Evolutionary conservation across 2,113 vertebrate species (phyloP).

Genomic region (Parotia lawesii): DNA sequence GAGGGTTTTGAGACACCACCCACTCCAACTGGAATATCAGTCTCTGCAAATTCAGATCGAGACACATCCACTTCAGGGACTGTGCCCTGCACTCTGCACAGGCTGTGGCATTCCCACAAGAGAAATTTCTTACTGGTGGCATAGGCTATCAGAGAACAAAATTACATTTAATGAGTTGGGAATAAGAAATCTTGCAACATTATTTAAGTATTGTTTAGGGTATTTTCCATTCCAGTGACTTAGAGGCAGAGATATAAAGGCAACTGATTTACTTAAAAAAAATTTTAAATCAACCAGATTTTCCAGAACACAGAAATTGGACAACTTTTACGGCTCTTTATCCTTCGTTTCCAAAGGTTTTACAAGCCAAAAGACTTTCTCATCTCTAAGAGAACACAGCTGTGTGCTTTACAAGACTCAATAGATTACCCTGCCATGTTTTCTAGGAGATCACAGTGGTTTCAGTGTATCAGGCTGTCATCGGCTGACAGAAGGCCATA

Average conservation of each 20-base stretch:
- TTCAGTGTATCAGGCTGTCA: neutral
- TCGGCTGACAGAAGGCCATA: neutral
- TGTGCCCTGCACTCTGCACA: neutral
- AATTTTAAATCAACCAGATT: neutral
- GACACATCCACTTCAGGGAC: neutral
- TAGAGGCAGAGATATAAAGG: neutral
- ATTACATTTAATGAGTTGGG: neutral
- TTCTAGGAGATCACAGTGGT: neutral
- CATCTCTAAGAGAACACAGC: neutral
- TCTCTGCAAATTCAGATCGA: neutral
- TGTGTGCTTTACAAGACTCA: neutral
- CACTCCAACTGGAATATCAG: neutral
- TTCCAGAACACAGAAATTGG: neutral
- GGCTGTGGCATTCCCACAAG: neutral
- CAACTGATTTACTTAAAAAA: neutral
- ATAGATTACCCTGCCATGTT: neutral
- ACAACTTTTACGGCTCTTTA: neutral
- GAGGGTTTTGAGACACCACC: neutral
- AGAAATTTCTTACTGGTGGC: neutral
- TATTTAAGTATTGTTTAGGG: neutral
- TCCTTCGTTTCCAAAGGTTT: neutral
- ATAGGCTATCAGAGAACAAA: neutral
- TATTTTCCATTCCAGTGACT: neutral
- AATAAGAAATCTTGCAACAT: neutral
- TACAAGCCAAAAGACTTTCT: neutral